Conservation (phyloP, 2,113 vertebrate genomes). For the Neolamprologus devosi region DNA sequence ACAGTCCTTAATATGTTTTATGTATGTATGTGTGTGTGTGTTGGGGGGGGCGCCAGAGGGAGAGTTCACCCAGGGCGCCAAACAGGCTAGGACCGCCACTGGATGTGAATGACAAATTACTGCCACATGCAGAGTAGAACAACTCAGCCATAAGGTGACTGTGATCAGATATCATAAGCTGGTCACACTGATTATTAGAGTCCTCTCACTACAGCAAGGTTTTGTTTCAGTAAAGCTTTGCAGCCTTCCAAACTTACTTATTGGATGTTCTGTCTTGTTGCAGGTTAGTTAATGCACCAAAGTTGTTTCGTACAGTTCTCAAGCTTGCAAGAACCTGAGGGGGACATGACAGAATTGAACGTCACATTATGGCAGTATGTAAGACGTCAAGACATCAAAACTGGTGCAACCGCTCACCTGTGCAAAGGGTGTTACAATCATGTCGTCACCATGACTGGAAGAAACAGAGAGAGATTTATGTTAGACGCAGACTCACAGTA, state of each 20-base stretch:
- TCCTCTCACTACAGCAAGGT: neutral
- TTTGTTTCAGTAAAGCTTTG: neutral
- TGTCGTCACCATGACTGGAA: slow-evolving; percentile 97
- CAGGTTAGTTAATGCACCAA: slow-evolving; percentile 95
- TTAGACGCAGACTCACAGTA: neutral
- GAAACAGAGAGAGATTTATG: slow-evolving; percentile 9
- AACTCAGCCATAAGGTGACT: neutral
- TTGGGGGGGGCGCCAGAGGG: too few species aligned
- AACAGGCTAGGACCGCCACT: neutral
- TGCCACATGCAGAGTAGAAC: neutral
- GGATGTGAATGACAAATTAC: neutral
- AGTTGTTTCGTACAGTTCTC: slow-evolving; percentile 97
- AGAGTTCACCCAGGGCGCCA: too few species aligned
- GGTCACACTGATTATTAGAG: neutral
- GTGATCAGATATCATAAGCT: neutral
- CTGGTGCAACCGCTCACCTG: slow-evolving; percentile 77
- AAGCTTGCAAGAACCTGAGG: slow-evolving; percentile 93
- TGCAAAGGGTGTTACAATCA: slow-evolving; percentile 99
- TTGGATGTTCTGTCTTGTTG: slow-evolving; percentile 89
- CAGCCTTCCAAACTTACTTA: slow-evolving; percentile 83
- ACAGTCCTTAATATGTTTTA: too few species aligned
- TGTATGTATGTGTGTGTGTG: too few species aligned
- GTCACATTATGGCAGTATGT: neutral
- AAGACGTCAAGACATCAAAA: neutral
- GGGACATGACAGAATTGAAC: neutral